phyloP scores from a whole-genome alignment of 2,797 vertebrate species.

The Podargus strigoides region DNA sequence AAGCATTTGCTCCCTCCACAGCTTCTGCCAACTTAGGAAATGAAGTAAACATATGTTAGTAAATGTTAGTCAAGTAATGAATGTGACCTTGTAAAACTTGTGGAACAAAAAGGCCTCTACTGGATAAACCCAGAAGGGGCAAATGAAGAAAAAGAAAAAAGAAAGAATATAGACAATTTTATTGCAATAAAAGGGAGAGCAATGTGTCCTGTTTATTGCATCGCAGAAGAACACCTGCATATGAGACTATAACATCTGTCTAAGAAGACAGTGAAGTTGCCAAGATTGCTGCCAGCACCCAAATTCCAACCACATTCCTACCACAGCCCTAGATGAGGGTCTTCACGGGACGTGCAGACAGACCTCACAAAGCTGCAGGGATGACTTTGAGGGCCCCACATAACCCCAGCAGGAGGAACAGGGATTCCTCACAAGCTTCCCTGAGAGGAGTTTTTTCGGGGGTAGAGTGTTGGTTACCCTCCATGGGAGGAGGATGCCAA shows the following conservation, averaged over 20 bases:
- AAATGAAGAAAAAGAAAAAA: not conserved
- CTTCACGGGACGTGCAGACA: rapidly evolving
- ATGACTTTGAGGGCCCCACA: not conserved
- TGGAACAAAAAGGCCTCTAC: not conserved
- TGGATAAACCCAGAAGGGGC: not conserved
- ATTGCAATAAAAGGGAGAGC: not conserved
- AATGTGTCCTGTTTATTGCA: not conserved
- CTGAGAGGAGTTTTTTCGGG: not conserved
- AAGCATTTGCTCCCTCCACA: not conserved
- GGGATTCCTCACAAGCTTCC: not conserved
- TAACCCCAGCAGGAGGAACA: not conserved
- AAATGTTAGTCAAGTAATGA: not conserved
- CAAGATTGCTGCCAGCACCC: not conserved
- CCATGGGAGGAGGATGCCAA: rapidly evolving
- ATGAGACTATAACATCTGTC: not conserved
- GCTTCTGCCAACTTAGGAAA: not conserved
- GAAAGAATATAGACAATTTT: not conserved
- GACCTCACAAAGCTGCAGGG: not conserved
- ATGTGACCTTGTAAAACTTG: not conserved
- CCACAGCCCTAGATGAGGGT: too few species aligned
- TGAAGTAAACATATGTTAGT: not conserved
- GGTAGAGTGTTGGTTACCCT: not conserved
- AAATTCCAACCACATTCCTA: not conserved
- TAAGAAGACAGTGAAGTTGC: not conserved
- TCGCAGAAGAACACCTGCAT: not conserved